These are phyloP conservation scores for Choristoneura fumiferana DNA, from an alignment of 1,140 invertebrate genomes.

Conservation along the genomic window DNA sequence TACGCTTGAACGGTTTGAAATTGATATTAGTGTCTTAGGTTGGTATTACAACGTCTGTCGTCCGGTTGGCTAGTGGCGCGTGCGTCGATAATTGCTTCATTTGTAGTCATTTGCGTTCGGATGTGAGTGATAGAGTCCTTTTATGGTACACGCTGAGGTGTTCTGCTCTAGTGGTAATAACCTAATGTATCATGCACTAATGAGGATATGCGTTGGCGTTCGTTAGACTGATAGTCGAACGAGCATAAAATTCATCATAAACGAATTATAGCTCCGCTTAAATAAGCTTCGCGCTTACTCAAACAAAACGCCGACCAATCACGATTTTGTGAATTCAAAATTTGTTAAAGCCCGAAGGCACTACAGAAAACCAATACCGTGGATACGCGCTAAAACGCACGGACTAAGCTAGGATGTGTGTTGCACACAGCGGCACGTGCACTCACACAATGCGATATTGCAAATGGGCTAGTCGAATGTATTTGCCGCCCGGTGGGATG, in stretches of 20 bases:
- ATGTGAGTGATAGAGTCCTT: conserved; percentile 26
- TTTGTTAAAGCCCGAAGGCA: conserved; percentile 70
- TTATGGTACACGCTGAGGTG: conserved; percentile 26
- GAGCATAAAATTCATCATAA: conserved; percentile 70
- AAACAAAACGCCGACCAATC: conserved; percentile 76
- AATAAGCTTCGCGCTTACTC: conserved; percentile 61
- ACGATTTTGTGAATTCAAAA: conserved; percentile 78
- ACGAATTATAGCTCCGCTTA: conserved; percentile 55
- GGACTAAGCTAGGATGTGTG: conserved; percentile 68
- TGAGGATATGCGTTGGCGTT: conserved; percentile 29
- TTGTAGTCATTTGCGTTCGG: conserved; percentile 55
- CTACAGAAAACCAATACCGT: conserved; percentile 75
- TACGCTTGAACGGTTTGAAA: conserved; percentile 62
- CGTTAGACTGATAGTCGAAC: conserved; percentile 45
- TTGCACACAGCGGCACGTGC: conserved; percentile 36
- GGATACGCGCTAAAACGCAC: conserved; percentile 55
- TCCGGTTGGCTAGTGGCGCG: conserved; percentile 67
- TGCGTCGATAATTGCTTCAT: conserved; percentile 72
- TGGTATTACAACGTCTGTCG: conserved; percentile 70
- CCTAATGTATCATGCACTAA: conserved; percentile 7
- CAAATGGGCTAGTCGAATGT: conserved; percentile 77
- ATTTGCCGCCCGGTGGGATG: conserved; percentile 60
- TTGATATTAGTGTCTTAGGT: conserved; percentile 69
- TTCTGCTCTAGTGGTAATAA: conserved; percentile 28
- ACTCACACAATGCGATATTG: conserved; percentile 74